Base-by-base conservation (phyloP, 2,797 vertebrate genomes). In the Geotrypetes seraphini region DNA sequence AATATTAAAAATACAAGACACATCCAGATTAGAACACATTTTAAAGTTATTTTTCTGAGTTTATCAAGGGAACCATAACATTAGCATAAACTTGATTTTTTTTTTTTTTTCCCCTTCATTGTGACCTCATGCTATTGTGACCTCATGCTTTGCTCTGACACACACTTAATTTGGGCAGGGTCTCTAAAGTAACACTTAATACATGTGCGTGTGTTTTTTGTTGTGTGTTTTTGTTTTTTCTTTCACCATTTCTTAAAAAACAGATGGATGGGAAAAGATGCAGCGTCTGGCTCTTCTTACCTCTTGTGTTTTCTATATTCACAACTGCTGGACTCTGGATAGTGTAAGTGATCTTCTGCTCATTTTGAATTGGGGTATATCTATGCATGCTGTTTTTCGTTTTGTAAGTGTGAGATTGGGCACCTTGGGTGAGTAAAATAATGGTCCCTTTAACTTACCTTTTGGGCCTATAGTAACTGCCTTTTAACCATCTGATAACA, bases 251-350 rank as follows among this genome's bases (percentile, higher is more conserved):
- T 18, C 57, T 17, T 50, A 56, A 52, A 37, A 22, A 24, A 14
- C 60, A 76, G 69, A 85, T 85, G 82, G 78, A 81, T 54, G 67
- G 71, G 75, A 78, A 69, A 74, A 81, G 72, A 43, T 88, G 61
- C 71, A 92, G 87, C 1, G 63, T 68, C 3, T 94, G 91, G 91
- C 87, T 84, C 64, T 82, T 95, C 46, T 73, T 96, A 19, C 91
- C 92, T 24, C 78, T 87, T 10, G 55, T 86, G 21, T 87, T 85
- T 51, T 82, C 87, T 5, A 22, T 80, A 26, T 71, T 83, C 48
- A 88, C 87, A 4, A 83, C 86, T n/a, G 75, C 75, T 17, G 91
- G 91, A 39, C 66, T 97, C 23, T 92, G 88, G 88, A 66, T 83
- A 44, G 89, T 95, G 93, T 96, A 75, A 91, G 92, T 88, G 49